Base-by-base conservation (phyloP, 2,797 vertebrate species). In the Hemibagrus guttatus region DNA sequence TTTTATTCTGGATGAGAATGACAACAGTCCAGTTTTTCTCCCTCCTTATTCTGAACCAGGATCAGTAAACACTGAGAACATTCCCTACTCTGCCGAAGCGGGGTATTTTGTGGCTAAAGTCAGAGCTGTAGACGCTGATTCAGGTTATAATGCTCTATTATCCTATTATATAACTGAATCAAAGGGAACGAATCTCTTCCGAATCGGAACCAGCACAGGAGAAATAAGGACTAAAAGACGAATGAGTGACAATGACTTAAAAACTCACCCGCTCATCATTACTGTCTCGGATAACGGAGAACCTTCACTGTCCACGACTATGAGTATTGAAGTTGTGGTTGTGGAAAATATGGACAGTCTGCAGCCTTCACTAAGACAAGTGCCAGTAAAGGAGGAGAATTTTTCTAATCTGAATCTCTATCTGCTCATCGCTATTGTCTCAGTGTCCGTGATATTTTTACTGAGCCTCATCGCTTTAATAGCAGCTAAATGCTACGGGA, bases 1-100 rank as follows among this genome's bases (percentile, higher is more conserved):
- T 89, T 97, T 92, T 59, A 90, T 93, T 11, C 69, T 90, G 83
- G 93, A 93, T 88, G 90, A 92, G 59, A 93, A 93, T 88, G 93
- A 93, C 90, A 93, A 93, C 87, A 87, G 84, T 28, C 93, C 92
- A 6, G 84, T 87, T n/a, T 90, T 94, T 64, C 89, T 94, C 23
- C 68, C 90, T 1, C 92, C 93, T 17, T 93, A 93, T 89, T 92
- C 93, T 56, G 89, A 91, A 21, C 90, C 80, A 54, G 90, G 91
- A 46, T 90, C 90, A 3, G 87, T 90, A 42, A 88, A 49, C 46
- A 49, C 7, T 49, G 46, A 49, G 46, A 49, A 49, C 46, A 49
- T 49, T 49, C 46, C 46, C 46, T 49, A 49, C 46, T 49, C 46
- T 49, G 46, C 46, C 1, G 46, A 49, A 49, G 89, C 79, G n/a